Evolutionary conservation across 2,797 vertebrate genomes (phyloP).

Genomic region (Premnoplex brunnescens): DNA sequence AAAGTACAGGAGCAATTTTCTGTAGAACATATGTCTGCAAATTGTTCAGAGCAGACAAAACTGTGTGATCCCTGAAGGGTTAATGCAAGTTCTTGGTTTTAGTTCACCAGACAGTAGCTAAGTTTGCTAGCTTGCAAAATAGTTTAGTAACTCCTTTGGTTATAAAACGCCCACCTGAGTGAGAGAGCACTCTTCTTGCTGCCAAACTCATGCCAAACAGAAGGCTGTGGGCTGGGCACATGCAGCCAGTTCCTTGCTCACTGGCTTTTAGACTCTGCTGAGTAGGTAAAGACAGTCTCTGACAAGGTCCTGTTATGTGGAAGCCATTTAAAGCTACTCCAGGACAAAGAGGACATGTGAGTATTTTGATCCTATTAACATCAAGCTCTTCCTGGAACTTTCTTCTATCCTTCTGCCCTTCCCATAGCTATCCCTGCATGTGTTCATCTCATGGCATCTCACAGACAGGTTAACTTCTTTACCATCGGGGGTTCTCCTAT

Average conservation of each 20-base stretch:
- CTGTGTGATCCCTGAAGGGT: not conserved
- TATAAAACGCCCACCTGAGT: not conserved
- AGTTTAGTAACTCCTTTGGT: not conserved
- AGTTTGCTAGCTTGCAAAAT: not conserved
- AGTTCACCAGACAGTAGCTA: not conserved
- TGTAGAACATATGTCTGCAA: not conserved
- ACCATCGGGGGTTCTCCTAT: not conserved
- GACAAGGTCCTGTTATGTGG: not conserved
- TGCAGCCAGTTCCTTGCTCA: not conserved
- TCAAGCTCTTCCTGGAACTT: not conserved
- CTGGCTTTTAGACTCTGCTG: not conserved
- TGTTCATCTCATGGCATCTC: not conserved
- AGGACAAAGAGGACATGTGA: accelerated
- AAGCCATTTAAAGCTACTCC: not conserved
- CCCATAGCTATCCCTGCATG: accelerated
- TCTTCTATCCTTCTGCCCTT: not conserved
- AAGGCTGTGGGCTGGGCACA: not conserved
- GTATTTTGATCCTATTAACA: not conserved
- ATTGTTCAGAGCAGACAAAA: not conserved
- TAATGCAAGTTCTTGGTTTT: not conserved
- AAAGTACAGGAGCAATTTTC: not conserved
- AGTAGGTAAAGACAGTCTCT: not conserved
- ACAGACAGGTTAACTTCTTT: not conserved
- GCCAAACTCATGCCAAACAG: not conserved
- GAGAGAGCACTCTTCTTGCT: not conserved